A percentile compares a stretch with the other conserved stretches of the same genome.
Evolutionary conservation across 2,797 vertebrate species (phyloP).

Genomic region (Mormyrus hasselquistii): DNA sequence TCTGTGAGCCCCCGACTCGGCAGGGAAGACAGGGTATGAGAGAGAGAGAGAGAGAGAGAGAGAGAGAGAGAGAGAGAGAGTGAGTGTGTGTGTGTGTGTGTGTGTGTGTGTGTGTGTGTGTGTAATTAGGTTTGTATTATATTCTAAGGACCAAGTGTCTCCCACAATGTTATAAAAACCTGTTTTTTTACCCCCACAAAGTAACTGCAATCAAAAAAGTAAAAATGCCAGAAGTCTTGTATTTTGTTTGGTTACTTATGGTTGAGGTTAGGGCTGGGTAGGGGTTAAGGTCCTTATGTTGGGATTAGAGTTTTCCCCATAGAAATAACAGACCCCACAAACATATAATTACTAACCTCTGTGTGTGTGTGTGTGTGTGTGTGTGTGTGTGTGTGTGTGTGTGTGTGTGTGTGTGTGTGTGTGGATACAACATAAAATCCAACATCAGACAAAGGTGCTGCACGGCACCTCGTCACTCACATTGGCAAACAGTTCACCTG

Average conservation of each 20-base stretch:
- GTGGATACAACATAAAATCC: neutral
- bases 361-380: neutral
- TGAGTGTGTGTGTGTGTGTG: slow-evolving; percentile 47
- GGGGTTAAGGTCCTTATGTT: neutral
- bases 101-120: slow-evolving; percentile 46
- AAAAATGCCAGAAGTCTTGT: neutral
- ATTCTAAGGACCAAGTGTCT: neutral
- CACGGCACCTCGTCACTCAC: neutral
- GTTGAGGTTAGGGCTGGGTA: neutral
- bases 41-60: no score
- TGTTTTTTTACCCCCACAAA: neutral
- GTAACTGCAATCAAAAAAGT: neutral
- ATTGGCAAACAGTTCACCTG: neutral
- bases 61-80: no score
- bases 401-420: neutral
- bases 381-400: slow-evolving; percentile 20
- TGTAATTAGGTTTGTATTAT: slow-evolving; percentile 9
- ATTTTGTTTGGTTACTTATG: neutral
- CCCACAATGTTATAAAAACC: neutral
- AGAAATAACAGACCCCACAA: neutral
- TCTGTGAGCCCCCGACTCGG: slow-evolving; percentile 17
- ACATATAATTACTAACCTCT: neutral
- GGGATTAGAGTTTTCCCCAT: neutral
- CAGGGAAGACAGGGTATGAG: slow-evolving; percentile 33
- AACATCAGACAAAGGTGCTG: neutral